phyloP scores from a whole-genome alignment of 2,113 vertebrate genomes.

The Jaculus jaculus region DNA sequence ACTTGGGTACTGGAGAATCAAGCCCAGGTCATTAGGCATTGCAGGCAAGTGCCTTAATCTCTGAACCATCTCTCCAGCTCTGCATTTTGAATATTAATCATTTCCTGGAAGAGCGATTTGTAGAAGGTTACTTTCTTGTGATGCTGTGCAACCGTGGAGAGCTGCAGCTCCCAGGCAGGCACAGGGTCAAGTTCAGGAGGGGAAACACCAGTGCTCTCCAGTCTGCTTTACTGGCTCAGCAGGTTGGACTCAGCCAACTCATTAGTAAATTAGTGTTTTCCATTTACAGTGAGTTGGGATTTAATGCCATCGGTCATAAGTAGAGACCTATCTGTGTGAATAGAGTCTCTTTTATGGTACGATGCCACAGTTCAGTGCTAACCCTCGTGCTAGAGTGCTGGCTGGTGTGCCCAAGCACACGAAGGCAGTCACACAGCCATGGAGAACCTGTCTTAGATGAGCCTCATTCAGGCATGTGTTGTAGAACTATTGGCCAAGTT shows the following conservation, averaged over 20 bases:
- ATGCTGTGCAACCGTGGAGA: not conserved
- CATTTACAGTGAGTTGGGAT: not conserved
- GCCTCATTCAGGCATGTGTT: not conserved
- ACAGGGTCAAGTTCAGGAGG: not conserved
- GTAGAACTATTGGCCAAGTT: not conserved
- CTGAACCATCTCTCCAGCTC: too few relatives aligned
- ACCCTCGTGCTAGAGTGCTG: not conserved
- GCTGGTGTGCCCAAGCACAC: not conserved
- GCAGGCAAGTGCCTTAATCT: too few relatives aligned
- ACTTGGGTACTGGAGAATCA: too few relatives aligned
- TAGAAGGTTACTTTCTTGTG: not conserved
- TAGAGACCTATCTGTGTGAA: not conserved
- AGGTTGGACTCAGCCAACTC: not conserved
- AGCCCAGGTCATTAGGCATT: too few relatives aligned
- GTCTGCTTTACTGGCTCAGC: not conserved
- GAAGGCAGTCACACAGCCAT: not conserved
- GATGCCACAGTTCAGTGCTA: not conserved
- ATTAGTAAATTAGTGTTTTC: not conserved
- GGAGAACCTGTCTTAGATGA: not conserved
- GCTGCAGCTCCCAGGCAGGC: not conserved
- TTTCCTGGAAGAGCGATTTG: not conserved
- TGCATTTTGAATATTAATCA: not conserved
- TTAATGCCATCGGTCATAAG: not conserved
- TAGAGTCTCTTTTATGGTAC: not conserved
- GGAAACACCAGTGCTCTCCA: not conserved